Conservation (phyloP, 2,888 invertebrate genomes). For the Crematogaster levior region DNA sequence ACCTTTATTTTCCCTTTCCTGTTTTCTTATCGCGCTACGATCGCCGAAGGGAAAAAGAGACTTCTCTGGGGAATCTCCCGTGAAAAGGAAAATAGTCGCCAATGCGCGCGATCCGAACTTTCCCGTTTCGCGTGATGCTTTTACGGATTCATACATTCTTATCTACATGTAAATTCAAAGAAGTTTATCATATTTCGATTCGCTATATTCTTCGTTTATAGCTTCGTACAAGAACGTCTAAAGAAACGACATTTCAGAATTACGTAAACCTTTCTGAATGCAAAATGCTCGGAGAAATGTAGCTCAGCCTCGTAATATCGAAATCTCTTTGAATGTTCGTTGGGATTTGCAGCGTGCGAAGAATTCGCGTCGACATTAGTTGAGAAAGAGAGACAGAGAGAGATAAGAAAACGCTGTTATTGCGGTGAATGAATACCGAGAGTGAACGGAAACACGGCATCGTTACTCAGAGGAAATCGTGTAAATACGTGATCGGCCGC, state of each 20-base stretch:
- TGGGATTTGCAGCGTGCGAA: neutral
- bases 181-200: conserved; percentile 36
- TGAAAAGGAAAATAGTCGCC: conserved; percentile 42
- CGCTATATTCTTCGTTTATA: conserved; percentile 23
- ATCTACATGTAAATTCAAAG: conserved; percentile 28
- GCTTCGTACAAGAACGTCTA: neutral
- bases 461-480: conserved; percentile 71
- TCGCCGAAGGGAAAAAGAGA: conserved; percentile 16
- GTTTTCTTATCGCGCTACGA: conserved; percentile 11
- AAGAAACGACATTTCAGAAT: conserved; percentile 16
- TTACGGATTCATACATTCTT: conserved; percentile 43
- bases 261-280: conserved; percentile 32
- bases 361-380: neutral
- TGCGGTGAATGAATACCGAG: neutral
- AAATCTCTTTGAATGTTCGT: conserved; percentile 13
- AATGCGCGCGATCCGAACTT: conserved; percentile 11
- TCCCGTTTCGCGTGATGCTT: conserved; percentile 22
- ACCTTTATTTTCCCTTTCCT: conserved; percentile 62
- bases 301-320: neutral
- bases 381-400: too few relatives aligned
- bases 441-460: conserved; percentile 63
- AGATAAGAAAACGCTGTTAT: conserved; percentile 36
- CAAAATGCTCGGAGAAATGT: neutral
- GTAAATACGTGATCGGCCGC: conserved; percentile 78
- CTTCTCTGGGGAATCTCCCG: neutral